Base-by-base conservation (phyloP, 2,113 vertebrate species). In the Oncorhynchus clarkii region DNA sequence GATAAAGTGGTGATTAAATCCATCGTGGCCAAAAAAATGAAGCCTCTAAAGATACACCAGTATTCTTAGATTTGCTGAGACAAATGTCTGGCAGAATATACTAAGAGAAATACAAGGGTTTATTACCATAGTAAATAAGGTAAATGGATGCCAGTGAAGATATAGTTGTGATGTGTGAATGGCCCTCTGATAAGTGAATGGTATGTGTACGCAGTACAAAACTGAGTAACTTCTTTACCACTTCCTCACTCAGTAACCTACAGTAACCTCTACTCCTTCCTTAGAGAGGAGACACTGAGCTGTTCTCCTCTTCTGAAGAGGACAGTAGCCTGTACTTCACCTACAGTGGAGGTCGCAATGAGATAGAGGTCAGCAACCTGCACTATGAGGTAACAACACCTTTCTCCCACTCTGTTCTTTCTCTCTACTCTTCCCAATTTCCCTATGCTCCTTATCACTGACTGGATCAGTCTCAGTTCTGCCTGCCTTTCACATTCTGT, bases 241-340 rank as follows among this genome's bases (percentile, higher is more conserved):
- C 9, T 45, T 45, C 9, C 9, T 45, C 39, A 45, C 51, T 54
- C 16, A 54, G 51, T 54, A 16, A 29, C 64, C 4, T 29, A 14
- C 18, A 66, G 26, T 68, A 69, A 69, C 67, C 31, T 67, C 31
- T 67, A 70, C 8, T 29, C 7, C 26, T 62, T 24, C 8, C 9
- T 26, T 31, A 92, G 93, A 86, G 72, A 67, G 83, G 74, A 78
- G 91, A 87, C 89, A 93, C 90, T 8, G 89, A 89, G 69, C 78
- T 98, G 78, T 99, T 99, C 93, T 90, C 90, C 0, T 78, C 82
- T 8, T 86, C 91, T 3, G 97, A 99, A 73, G 96, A 95, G 64
- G 97, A 99, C 87, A 98, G 92, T 89, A 96, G 96, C 49, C 92
- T 99, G 16, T 99, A 99, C 90, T 99, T 99, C 92, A 98, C 97